phyloP scores from a whole-genome alignment of 1,140 invertebrate species.

The Dendrolimus kikuchii region DNA sequence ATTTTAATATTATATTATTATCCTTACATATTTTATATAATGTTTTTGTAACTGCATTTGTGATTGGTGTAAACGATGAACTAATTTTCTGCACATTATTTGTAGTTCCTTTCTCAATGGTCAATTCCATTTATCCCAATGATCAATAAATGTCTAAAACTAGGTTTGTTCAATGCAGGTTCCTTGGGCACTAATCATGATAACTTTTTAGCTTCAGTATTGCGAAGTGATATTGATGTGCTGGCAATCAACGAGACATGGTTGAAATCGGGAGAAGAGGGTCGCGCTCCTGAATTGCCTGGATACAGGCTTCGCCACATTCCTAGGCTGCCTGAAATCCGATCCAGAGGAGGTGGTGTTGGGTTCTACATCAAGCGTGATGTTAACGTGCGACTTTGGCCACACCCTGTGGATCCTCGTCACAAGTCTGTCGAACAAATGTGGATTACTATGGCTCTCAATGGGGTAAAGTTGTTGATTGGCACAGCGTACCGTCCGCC shows the following conservation, averaged over 20 bases:
- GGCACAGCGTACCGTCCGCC: slow-evolving; percentile 19
- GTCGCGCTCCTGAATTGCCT: slow-evolving; percentile 10
- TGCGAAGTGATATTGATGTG: slow-evolving; percentile 10
- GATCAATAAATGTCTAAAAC: slow-evolving; percentile 7
- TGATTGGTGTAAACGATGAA: too few relatives aligned
- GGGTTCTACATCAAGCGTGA: slow-evolving; percentile 17
- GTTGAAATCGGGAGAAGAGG: slow-evolving; percentile 16
- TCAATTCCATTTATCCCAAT: neutral
- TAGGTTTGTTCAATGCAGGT: slow-evolving; percentile 19
- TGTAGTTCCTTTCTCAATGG: too few relatives aligned
- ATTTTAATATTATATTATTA: too few relatives aligned
- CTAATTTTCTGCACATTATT: too few relatives aligned
- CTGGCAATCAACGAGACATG: slow-evolving; percentile 24
- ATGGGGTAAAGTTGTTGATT: slow-evolving; percentile 3
- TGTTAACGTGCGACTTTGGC: slow-evolving; percentile 2
- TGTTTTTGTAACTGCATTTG: too few relatives aligned
- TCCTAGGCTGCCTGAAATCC: slow-evolving; percentile 2
- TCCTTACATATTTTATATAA: too few relatives aligned
- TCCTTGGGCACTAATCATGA: slow-evolving; percentile 18
- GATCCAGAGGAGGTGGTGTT: slow-evolving; percentile 17
- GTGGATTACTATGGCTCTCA: slow-evolving; percentile 11
- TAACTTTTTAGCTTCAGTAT: slow-evolving; percentile 15
- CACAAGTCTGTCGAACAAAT: slow-evolving; percentile 14
- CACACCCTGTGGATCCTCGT: slow-evolving; percentile 2
- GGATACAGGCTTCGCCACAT: slow-evolving; percentile 12